Evolutionary conservation across 2,888 invertebrate genomes (phyloP).

Genomic region (Tenthredo mesomela): DNA sequence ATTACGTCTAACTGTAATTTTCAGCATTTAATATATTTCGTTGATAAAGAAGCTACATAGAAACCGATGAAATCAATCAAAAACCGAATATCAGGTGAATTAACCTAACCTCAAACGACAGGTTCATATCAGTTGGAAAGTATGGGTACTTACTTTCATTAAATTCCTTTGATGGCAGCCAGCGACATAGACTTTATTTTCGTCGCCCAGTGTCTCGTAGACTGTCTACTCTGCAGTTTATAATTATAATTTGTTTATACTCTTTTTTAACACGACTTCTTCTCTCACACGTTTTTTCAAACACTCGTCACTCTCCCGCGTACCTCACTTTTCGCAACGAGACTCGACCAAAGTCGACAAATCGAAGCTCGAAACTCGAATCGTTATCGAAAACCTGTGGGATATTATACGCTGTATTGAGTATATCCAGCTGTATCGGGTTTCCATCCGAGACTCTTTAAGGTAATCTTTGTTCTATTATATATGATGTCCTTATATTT

Average conservation of each 20-base stretch:
- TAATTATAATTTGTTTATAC: too few species aligned
- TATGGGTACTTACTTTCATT: neutral
- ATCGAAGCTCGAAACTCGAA: neutral
- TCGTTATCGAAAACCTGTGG: neutral
- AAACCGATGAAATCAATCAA: neutral
- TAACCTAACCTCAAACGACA: conserved; percentile 2
- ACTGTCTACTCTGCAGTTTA: neutral
- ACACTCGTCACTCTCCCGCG: too few species aligned
- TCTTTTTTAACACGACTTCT: too few species aligned
- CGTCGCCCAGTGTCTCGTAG: neutral
- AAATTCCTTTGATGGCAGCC: neutral
- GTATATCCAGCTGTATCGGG: too few species aligned
- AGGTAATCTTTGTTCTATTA: neutral
- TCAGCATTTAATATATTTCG: neutral
- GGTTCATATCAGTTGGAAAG: neutral
- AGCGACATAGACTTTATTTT: neutral
- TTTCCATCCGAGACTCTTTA: neutral
- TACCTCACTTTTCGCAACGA: neutral
- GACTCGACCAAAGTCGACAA: neutral
- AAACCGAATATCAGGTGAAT: neutral
- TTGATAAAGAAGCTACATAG: neutral
- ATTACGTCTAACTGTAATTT: neutral
- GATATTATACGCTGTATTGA: neutral
- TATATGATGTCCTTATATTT: neutral
- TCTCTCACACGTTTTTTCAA: neutral